These are phyloP conservation scores for Pachyseris speciosa DNA, from an alignment of 64 coral and sea anemone species.

Conservation along the genomic window DNA sequence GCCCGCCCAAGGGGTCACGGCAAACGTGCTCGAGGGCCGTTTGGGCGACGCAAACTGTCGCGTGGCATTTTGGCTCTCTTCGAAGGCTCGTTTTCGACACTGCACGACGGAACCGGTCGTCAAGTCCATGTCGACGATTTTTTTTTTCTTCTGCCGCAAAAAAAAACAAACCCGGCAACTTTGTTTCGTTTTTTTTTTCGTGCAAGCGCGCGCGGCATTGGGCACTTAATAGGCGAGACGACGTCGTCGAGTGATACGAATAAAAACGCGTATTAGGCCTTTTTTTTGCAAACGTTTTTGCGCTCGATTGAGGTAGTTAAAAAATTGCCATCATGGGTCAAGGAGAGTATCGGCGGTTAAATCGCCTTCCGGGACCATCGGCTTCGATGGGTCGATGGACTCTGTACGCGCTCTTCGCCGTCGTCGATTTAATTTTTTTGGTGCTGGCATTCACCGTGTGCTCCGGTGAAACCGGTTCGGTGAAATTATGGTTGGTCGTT, in stretches of 20 bases:
- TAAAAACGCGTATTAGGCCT: background rate
- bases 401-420: background rate
- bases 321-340: no score
- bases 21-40: background rate
- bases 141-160: background rate
- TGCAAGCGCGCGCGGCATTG: no score
- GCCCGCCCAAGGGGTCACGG: background rate
- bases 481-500: background rate
- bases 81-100: background rate
- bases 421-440: background rate
- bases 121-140: background rate
- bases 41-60: background rate
- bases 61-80: background rate
- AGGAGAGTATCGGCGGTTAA: background rate
- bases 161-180: no score
- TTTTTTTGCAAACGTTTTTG: no score
- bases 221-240: no score
- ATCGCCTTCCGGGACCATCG: background rate
- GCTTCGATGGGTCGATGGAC: background rate
- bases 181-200: no score
- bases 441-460: background rate
- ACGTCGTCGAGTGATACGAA: no score
- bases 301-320: no score
- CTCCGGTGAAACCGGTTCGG: background rate
- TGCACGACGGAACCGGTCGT: background rate